Evolutionary conservation across 2,888 invertebrate species (phyloP).

Genomic region (Caenorhabditis becei): DNA sequence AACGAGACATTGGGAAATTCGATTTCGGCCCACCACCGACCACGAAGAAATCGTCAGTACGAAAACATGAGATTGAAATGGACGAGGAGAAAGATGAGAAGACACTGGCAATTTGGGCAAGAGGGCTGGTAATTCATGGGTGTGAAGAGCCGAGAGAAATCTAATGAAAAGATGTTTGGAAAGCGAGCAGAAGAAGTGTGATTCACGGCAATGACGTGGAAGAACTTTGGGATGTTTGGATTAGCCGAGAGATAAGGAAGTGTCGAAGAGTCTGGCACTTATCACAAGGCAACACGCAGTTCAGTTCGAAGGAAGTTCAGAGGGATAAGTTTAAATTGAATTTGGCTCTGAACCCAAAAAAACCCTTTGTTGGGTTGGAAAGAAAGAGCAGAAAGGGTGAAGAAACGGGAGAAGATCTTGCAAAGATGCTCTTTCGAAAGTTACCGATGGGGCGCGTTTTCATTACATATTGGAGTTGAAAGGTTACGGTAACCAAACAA

Average conservation of each 20-base stretch:
- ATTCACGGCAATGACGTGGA: slow-evolving; percentile 4
- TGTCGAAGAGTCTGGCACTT: no score
- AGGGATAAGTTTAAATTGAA: background rate
- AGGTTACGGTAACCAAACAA: no score
- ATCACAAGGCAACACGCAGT: no score
- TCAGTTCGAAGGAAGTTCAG: no score
- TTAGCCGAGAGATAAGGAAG: no score
- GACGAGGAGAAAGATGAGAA: slow-evolving; percentile 18
- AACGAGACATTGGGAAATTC: slow-evolving; percentile 8
- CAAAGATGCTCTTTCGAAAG: no score
- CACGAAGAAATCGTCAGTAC: background rate
- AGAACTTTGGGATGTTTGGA: no score
- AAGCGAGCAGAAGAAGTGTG: slow-evolving; percentile 9
- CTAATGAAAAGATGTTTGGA: slow-evolving; percentile 18
- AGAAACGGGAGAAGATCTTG: slow-evolving; percentile 2
- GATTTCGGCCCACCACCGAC: background rate
- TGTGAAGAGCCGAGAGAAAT: background rate
- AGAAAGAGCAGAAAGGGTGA: slow-evolving; percentile 7
- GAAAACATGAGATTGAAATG: slow-evolving; percentile 14
- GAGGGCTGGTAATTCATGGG: slow-evolving; percentile 17
- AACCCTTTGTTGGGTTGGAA: background rate
- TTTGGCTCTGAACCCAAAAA: no score
- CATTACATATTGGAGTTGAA: no score
- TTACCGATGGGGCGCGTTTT: no score
- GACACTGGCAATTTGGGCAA: slow-evolving; percentile 19